Evolutionary conservation across 92 coral and sea anemone species (phyloP).

Genomic region (Zoanthus solanderi): DNA sequence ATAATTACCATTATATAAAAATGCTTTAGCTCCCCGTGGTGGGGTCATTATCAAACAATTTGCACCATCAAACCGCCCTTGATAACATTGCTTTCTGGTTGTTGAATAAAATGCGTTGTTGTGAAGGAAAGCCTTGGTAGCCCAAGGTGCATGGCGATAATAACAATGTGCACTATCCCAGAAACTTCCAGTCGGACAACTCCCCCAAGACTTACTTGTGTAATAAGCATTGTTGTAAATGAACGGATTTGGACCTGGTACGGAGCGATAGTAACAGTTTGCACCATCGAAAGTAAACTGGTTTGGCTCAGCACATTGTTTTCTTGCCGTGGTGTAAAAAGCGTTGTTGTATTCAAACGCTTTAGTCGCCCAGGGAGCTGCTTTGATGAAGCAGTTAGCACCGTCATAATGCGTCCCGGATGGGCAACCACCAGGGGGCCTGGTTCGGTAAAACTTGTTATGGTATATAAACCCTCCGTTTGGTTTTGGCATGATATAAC

Average conservation of each 20-base stretch:
- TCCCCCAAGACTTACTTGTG: not conserved
- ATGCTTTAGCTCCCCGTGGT: not conserved
- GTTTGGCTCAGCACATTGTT: not conserved
- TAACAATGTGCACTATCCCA: not conserved
- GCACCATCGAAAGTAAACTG: not conserved
- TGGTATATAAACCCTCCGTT: not conserved
- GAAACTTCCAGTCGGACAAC: not conserved
- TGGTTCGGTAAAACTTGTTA: too few species aligned
- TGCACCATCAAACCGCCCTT: not conserved
- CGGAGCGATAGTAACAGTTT: not conserved
- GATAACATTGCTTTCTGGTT: not conserved
- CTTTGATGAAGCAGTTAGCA: not conserved
- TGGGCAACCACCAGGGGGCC: not conserved
- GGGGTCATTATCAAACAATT: not conserved
- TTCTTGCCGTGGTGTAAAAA: not conserved
- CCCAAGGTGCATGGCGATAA: not conserved
- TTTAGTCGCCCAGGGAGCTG: not conserved
- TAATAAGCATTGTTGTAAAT: not conserved
- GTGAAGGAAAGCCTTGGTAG: not conserved
- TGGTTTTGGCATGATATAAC: not conserved
- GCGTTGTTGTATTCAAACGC: not conserved
- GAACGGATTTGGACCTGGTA: not conserved
- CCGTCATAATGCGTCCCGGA: not conserved
- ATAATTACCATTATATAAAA: not conserved
- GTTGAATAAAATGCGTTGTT: constrained; percentile 3